phyloP scores from a whole-genome alignment of 2,113 vertebrate species.

The Pseudopodoces humilis region DNA sequence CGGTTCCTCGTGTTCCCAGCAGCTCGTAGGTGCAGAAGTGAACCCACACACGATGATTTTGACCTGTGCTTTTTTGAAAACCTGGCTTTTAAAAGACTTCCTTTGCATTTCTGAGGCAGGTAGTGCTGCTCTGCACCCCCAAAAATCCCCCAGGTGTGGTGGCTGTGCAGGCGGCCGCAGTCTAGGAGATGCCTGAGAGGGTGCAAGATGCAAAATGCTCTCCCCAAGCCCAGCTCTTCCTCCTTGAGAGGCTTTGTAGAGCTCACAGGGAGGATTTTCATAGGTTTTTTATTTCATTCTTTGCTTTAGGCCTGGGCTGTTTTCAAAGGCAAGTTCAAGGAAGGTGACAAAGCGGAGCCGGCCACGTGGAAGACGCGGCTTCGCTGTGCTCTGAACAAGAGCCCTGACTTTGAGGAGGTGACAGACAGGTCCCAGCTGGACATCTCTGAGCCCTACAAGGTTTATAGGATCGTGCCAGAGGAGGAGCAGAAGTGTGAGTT shows the following conservation, averaged over 20 bases:
- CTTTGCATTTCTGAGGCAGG: not conserved
- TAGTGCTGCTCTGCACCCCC: not conserved
- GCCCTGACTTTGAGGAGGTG: slow-evolving; percentile 97
- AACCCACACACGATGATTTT: accelerated
- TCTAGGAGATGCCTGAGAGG: not conserved
- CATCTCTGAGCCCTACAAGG: slow-evolving; percentile 98
- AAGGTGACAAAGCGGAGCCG: slow-evolving; percentile 94
- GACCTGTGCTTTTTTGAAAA: not conserved
- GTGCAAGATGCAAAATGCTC: not conserved
- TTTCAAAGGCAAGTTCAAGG: slow-evolving; percentile 99
- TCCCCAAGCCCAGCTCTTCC: not conserved
- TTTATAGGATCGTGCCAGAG: slow-evolving; percentile 95
- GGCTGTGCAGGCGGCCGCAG: not conserved
- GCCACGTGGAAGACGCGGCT: slow-evolving; percentile 98
- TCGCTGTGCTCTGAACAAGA: slow-evolving; percentile 96
- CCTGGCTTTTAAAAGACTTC: not conserved
- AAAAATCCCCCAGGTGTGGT: accelerated
- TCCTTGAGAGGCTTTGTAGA: not conserved
- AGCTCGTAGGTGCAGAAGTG: accelerated
- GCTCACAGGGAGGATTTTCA: not conserved
- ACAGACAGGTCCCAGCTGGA: slow-evolving; percentile 95
- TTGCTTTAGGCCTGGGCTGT: slow-evolving; percentile 91
- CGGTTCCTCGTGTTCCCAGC: accelerated
- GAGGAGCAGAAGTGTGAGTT: slow-evolving; percentile 94
- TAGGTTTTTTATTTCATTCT: not conserved